phyloP scores from a whole-genome alignment of 1,140 invertebrate species.

The Formica exsecta region DNA sequence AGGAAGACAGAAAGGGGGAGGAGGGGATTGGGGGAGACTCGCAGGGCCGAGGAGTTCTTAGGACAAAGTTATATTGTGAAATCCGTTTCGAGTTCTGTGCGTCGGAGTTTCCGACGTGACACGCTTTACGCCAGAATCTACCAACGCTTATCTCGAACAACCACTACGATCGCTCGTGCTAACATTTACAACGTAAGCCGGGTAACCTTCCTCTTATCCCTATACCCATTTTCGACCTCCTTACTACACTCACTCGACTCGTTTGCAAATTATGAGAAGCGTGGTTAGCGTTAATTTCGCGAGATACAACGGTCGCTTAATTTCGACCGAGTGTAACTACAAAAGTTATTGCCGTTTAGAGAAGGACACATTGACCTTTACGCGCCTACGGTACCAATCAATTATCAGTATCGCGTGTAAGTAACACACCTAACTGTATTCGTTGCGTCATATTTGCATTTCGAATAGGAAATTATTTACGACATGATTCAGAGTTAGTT shows the following conservation, averaged over 20 bases:
- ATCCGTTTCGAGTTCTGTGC: conserved; percentile 65
- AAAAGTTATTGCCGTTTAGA: conserved; percentile 3
- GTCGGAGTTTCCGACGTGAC: conserved; percentile 30
- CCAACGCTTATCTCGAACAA: conserved; percentile 23
- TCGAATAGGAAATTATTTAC: background rate
- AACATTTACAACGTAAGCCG: conserved; percentile 28
- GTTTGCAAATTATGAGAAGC: conserved; percentile 33
- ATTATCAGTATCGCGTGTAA: background rate
- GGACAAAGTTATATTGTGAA: conserved; percentile 53
- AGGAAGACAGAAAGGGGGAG: background rate
- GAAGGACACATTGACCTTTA: background rate
- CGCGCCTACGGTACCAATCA: background rate
- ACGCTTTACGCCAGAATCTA: conserved; percentile 21
- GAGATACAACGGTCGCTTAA: conserved; percentile 42
- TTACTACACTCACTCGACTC: background rate
- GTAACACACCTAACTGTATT: background rate
- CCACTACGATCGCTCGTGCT: conserved; percentile 16
- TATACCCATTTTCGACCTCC: conserved; percentile 3
- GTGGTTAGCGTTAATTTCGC: conserved; percentile 26
- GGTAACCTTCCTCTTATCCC: conserved; percentile 17
- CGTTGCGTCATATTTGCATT: background rate
- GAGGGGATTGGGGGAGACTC: background rate
- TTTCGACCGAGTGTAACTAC: conserved; percentile 29
- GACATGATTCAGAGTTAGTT: background rate
- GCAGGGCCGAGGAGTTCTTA: conserved; percentile 39